Evolutionary conservation across 1,140 invertebrate species (phyloP).

Genomic region (Ridgeia piscesae): DNA sequence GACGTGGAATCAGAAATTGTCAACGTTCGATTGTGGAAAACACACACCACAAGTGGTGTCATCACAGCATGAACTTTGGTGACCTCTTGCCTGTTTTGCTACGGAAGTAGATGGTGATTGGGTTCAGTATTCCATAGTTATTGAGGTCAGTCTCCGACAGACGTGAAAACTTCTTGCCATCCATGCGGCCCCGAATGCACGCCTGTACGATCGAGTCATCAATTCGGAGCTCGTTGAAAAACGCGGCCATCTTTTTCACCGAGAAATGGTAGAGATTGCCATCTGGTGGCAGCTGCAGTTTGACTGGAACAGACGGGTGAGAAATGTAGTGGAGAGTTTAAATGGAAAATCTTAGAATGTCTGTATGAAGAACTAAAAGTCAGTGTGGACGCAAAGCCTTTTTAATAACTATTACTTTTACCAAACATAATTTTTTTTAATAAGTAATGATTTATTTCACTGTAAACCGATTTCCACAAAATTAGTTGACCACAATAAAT

Average conservation of each 20-base stretch:
- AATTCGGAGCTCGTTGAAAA: slow-evolving; percentile 10
- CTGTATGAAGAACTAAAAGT: neutral
- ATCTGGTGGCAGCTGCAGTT: slow-evolving; percentile 19
- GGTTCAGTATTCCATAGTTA: slow-evolving; percentile 16
- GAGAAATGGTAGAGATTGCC: slow-evolving; percentile 25
- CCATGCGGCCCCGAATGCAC: slow-evolving; percentile 5
- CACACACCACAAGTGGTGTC: neutral
- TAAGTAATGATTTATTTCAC: too few species aligned
- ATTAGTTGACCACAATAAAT: too few species aligned
- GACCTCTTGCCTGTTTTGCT: neutral
- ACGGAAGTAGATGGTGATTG: slow-evolving; percentile 19
- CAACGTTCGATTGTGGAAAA: neutral
- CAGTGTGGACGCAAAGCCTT: neutral
- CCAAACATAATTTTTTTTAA: too few species aligned
- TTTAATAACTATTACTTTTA: neutral
- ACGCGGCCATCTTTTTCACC: slow-evolving; percentile 20
- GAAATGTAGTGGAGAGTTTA: neutral
- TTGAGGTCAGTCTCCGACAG: slow-evolving; percentile 16
- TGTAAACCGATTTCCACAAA: too few species aligned
- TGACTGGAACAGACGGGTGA: slow-evolving; percentile 13
- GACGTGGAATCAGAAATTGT: neutral
- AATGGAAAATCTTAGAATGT: neutral
- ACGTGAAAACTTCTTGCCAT: slow-evolving; percentile 22
- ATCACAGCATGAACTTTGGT: slow-evolving; percentile 9
- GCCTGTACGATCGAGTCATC: neutral